Evolutionary conservation across 1,140 invertebrate genomes (phyloP).

Genomic region (Papilio aristodemus): DNA sequence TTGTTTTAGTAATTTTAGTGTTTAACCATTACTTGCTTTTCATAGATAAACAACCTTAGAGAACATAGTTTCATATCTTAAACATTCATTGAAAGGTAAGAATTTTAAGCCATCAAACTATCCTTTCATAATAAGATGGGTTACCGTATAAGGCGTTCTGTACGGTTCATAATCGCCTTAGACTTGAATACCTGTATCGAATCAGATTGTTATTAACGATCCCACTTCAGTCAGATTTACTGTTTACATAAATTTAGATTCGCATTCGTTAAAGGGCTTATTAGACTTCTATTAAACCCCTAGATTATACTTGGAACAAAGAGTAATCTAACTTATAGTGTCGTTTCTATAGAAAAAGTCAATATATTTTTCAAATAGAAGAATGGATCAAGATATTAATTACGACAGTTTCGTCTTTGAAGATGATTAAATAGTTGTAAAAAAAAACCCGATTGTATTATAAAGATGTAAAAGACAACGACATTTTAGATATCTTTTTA

Average conservation of each 20-base stretch:
- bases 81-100: neutral
- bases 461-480: too few relatives aligned
- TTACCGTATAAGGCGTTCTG: too few relatives aligned
- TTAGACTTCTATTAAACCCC: too few relatives aligned
- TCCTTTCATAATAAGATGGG: too few relatives aligned
- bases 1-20: too few relatives aligned
- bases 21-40: neutral
- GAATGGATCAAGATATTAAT: too few relatives aligned
- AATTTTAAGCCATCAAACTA: constrained; percentile 8
- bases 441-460: too few relatives aligned
- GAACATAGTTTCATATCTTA: neutral
- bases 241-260: constrained; percentile 37
- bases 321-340: too few relatives aligned
- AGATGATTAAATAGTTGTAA: too few relatives aligned
- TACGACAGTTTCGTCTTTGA: too few relatives aligned
- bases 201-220: constrained; percentile 56
- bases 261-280: constrained; percentile 13
- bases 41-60: neutral
- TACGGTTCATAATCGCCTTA: constrained; percentile 48
- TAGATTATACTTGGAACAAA: too few relatives aligned
- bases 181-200: constrained; percentile 50
- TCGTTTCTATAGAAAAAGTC: neutral
- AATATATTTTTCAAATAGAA: too few relatives aligned
- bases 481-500: neutral
- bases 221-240: constrained; percentile 37